A percentile compares a stretch with the other conserved stretches of the same genome.
phyloP scores from a whole-genome alignment of 2,113 vertebrate genomes.

The Petroica traversi region DNA sequence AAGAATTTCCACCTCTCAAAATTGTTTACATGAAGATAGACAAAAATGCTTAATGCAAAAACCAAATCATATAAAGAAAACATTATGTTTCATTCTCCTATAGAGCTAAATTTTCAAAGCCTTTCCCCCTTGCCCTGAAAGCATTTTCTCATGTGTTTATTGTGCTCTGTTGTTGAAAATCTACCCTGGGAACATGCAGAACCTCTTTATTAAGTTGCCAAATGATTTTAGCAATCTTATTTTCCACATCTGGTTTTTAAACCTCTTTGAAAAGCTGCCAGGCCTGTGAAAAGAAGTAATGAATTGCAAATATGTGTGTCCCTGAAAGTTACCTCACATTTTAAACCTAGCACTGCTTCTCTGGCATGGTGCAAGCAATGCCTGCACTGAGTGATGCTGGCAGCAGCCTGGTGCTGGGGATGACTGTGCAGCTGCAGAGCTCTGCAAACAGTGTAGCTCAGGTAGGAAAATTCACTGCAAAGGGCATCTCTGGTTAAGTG shows the following conservation, averaged over 20 bases:
- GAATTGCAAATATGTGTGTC: slow-evolving; percentile 22
- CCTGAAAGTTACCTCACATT: neutral
- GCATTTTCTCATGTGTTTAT: slow-evolving; percentile 20
- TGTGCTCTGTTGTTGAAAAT: slow-evolving; percentile 26
- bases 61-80: neutral
- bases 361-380: neutral
- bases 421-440: neutral
- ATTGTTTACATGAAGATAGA: neutral
- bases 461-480: neutral
- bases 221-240: slow-evolving; percentile 47
- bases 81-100: neutral
- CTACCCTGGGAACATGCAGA: slow-evolving; percentile 12
- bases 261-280: slow-evolving; percentile 42
- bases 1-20: neutral
- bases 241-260: slow-evolving; percentile 63
- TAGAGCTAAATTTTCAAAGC: neutral
- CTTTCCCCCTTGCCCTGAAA: neutral
- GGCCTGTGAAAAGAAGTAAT: slow-evolving; percentile 26
- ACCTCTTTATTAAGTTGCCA: slow-evolving; percentile 52
- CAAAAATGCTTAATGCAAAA: neutral
- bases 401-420: neutral
- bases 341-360: slow-evolving; percentile 22
- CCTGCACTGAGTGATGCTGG: neutral
- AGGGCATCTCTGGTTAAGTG: neutral
- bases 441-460: neutral